Evolutionary conservation across 2,797 vertebrate species (phyloP), one percentile per base, ranked within the genome.

Genomic region (Hylomyscus alleni): DNA sequence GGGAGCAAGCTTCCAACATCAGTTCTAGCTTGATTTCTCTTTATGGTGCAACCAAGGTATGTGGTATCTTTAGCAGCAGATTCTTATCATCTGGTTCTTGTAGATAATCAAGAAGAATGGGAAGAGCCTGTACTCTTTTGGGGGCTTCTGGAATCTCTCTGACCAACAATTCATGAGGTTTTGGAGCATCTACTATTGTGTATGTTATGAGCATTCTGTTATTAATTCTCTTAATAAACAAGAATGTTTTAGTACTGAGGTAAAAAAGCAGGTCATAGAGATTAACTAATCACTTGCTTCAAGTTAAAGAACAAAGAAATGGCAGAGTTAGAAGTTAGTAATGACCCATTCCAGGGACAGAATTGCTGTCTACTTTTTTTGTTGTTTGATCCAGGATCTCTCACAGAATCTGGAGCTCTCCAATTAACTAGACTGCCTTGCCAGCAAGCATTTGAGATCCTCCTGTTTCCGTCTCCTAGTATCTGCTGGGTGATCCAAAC

Each of bases 141-240:
- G 17, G 26, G 44, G 19, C 6, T 29, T 83, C 26, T 22, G 40
- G 40, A 4, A 62, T 34, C 29, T 29, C 50, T 52, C 37, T 67
- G 40, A 65, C 40, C 29, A 19, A 84, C 60, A 65, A 67, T 26
- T 47, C 26, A 86, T 65, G 34, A 44, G 15, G 11, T 92, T 93
- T 95, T 76, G 31, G 8, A 90, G 24, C 31, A 89, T 78, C 85
- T 95, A 73, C 1, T 31, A 47, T 90, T 62, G 9, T 81, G 15
- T 80, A 26, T 78, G 9, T 93, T 89, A 93, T 1, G 67, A 82
- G n/a, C 34, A 93, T 77, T 67, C 3, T 93, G 17, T 62, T 95
- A 83, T 69, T 90, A 85, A 78, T 89, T 82, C 29, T 91, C 40
- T 89, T 4, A 76, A 54, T 85, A 91, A 75, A n/a, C 37, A 93